Evolutionary conservation across 2,888 invertebrate species (phyloP), one percentile per base, ranked within the genome.

Genomic region (Zele albiditarsus): DNA sequence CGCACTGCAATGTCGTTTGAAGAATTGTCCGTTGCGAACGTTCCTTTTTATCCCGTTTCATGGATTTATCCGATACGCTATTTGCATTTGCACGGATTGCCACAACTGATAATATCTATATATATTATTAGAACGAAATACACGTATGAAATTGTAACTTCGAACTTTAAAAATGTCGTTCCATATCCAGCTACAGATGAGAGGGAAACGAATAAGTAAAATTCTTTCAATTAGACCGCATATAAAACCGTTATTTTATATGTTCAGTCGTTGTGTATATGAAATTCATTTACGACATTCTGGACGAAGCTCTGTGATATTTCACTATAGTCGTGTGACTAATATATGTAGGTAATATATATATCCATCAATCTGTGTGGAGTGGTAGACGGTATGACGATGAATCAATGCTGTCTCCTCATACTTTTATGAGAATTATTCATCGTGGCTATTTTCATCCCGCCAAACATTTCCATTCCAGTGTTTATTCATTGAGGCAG

Each of bases 381-480:
- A 20, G 20, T 20, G 20, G 20, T 12, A 33, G 20, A 63, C 16
- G 8, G 31, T 20, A 20, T 53, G n/a, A 46, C 46, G n/a, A 58
- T 27, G 27, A 27, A 60, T 27, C 60, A 28, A 53, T 53, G 53
- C 53, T n/a, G 53, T n/a, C 20, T 20, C 5, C 2, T 53, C 28
- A 28, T 60, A 28, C 12, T 28, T 31, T 60, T 2, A 60, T 31
- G 60, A 31, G 63, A 33, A 12, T 53, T n/a, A n/a, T 46, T n/a
- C 16, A n/a, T 53, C 20, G 53, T 23, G 53, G 53, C 53, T 53
- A 53, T 53, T 53, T 53, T 53, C n/a, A 53, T 53, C 20, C 53
- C 53, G 20, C 20, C 53, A 53, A 53, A 53, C 53, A 53, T 53
- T 53, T 53, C 20, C 20, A 53, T 53, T 20, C 8, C 20, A 53